Percentiles rank a stretch among this genome's conserved stretches.
These are phyloP conservation scores for Morone chrysops DNA, from an alignment of 2,113 vertebrate species.

Conservation along the genomic window DNA sequence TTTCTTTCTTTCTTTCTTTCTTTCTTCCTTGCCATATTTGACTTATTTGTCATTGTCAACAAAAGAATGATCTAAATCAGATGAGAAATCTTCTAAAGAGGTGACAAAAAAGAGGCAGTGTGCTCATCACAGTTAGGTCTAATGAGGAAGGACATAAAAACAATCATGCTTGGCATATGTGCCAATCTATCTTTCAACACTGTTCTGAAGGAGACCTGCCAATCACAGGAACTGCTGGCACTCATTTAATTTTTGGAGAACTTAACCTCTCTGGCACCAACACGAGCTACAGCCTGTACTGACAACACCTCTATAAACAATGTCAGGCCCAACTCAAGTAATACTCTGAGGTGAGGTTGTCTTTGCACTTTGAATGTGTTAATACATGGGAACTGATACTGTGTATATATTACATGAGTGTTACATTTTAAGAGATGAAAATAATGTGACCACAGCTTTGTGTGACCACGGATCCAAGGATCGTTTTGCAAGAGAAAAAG, in stretches of 20 bases:
- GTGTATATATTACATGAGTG: background rate
- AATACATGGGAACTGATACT: background rate
- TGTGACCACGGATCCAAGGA: background rate
- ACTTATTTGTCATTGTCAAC: background rate
- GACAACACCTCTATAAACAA: background rate
- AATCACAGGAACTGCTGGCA: background rate
- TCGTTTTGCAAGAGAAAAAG: slow-evolving; percentile 18
- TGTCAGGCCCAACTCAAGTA: background rate
- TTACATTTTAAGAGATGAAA: background rate
- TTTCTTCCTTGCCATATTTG: background rate
- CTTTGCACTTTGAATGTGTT: background rate
- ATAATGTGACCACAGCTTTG: background rate
- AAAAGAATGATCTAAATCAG: background rate
- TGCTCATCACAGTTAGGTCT: background rate
- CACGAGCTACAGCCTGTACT: background rate
- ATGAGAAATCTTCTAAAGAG: background rate
- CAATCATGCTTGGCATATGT: background rate
- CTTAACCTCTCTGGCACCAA: no score
- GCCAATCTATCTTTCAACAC: background rate
- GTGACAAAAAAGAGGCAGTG: background rate
- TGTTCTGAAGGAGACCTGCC: background rate
- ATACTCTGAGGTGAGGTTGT: background rate
- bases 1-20: background rate
- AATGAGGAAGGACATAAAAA: background rate
- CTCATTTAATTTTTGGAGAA: background rate